Evolutionary conservation across 2,797 vertebrate species (phyloP).

Genomic region (Phylloscopus collybita): DNA sequence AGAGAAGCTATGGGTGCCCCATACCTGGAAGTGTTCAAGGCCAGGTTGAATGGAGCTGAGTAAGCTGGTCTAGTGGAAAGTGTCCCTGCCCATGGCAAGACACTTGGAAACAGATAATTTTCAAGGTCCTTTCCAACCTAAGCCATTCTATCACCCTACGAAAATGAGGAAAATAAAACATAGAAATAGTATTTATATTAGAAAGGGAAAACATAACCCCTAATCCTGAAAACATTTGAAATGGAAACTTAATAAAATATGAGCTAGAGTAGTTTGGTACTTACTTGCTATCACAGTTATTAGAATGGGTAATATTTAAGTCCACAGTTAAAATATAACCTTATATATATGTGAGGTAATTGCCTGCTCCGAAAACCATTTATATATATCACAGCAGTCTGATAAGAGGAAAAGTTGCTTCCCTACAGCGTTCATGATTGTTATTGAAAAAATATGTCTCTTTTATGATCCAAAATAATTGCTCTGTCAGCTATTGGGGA

Average conservation of each 20-base stretch:
- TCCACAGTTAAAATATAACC: not conserved
- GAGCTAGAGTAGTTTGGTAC: not conserved
- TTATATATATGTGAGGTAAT: not conserved
- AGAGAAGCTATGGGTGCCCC: not conserved
- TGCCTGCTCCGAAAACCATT: not conserved
- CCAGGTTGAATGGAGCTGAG: not conserved
- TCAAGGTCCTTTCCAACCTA: not conserved
- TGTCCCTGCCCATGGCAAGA: not conserved
- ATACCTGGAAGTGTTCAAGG: not conserved
- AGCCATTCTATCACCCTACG: not conserved
- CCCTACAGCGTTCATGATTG: not conserved
- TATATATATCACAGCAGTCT: not conserved
- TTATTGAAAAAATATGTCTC: not conserved
- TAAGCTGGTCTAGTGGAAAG: accelerated
- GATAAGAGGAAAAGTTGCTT: not conserved
- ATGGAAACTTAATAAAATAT: not conserved
- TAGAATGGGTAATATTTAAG: not conserved
- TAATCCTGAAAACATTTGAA: not conserved
- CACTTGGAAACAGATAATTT: not conserved
- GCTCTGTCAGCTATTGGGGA: not conserved
- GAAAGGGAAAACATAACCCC: not conserved
- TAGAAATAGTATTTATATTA: not conserved
- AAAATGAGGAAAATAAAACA: not conserved
- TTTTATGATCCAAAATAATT: not conserved
- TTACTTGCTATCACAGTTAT: not conserved